phyloP scores from a whole-genome alignment of 2,888 invertebrate genomes.

The Octonoba sinensis region DNA sequence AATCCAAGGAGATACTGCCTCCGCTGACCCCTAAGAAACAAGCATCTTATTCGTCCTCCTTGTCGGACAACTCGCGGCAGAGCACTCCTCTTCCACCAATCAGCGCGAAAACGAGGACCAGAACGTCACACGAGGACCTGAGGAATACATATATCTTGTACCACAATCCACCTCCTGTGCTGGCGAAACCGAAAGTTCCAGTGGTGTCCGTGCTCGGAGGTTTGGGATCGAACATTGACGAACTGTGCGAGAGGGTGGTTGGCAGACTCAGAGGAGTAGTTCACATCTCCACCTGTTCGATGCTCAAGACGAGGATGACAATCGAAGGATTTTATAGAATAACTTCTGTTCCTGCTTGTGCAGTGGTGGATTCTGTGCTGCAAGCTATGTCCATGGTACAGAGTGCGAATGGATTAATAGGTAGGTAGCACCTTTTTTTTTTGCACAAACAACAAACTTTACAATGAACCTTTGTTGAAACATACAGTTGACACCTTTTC shows the following conservation, averaged over 20 bases:
- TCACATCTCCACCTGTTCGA: constrained; percentile 57
- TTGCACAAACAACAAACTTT: neutral
- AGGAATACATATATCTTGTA: constrained; percentile 54
- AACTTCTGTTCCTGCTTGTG: constrained; percentile 60
- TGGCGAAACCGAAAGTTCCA: constrained; percentile 47
- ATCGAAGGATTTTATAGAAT: constrained; percentile 61
- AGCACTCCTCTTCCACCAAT: constrained; percentile 52
- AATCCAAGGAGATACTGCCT: constrained; percentile 49
- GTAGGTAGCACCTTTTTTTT: constrained; percentile 18
- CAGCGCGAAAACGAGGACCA: constrained; percentile 12
- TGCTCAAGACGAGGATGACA: constrained; percentile 60
- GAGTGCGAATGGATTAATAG: constrained; percentile 42
- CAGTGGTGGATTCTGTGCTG: constrained; percentile 60
- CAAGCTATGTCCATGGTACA: constrained; percentile 63
- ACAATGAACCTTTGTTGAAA: no score
- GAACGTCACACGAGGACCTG: constrained; percentile 20
- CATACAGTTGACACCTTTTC: no score
- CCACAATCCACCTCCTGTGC: constrained; percentile 43
- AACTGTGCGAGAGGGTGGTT: constrained; percentile 51
- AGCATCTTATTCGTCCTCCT: constrained; percentile 46
- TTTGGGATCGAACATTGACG: constrained; percentile 41
- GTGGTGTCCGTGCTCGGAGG: constrained; percentile 58
- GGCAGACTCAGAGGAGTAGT: constrained; percentile 37
- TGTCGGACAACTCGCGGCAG: constrained; percentile 45
- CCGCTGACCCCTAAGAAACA: constrained; percentile 46